Conservation (phyloP, 2,888 invertebrate species). For the Drosophila neonasuta region DNA sequence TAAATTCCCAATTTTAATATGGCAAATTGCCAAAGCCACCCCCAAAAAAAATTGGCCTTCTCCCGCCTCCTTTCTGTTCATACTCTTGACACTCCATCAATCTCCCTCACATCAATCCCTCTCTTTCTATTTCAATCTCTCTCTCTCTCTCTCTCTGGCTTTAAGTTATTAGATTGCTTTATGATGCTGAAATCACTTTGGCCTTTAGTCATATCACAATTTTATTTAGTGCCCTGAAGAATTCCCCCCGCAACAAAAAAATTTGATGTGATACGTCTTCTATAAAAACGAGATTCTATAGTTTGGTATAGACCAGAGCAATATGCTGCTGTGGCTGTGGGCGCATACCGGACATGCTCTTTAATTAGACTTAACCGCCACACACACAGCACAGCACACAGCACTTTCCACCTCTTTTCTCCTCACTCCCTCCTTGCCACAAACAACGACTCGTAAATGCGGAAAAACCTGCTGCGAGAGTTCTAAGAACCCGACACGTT, state of each 20-base stretch:
- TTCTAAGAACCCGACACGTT: conserved; percentile 67
- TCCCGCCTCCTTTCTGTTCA: conserved; percentile 8
- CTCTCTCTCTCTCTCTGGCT: background rate
- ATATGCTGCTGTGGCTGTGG: conserved; percentile 28
- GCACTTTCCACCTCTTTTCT: background rate
- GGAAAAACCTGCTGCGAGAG: conserved; percentile 59
- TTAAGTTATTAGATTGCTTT: conserved; percentile 23
- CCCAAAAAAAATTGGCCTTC: conserved; percentile 6
- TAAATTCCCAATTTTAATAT: conserved; percentile 56
- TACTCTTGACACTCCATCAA: conserved; percentile 50
- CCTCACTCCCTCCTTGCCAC: background rate
- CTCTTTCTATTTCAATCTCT: background rate
- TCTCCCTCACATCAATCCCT: conserved; percentile 19
- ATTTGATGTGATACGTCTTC: conserved; percentile 24
- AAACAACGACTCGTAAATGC: conserved; percentile 20
- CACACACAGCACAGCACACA: background rate
- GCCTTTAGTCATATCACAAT: conserved; percentile 24
- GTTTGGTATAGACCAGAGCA: conserved; percentile 18
- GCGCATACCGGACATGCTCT: conserved; percentile 57
- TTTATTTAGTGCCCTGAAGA: conserved; percentile 20
- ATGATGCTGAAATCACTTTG: conserved; percentile 25
- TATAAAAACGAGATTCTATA: conserved; percentile 13
- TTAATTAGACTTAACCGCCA: conserved; percentile 40
- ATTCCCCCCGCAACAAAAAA: conserved; percentile 6
- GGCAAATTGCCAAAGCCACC: conserved; percentile 46